Evolutionary conservation across 2,888 invertebrate genomes (phyloP), one percentile per base, ranked within the genome.

Genomic region (Athrips mouffetella): DNA sequence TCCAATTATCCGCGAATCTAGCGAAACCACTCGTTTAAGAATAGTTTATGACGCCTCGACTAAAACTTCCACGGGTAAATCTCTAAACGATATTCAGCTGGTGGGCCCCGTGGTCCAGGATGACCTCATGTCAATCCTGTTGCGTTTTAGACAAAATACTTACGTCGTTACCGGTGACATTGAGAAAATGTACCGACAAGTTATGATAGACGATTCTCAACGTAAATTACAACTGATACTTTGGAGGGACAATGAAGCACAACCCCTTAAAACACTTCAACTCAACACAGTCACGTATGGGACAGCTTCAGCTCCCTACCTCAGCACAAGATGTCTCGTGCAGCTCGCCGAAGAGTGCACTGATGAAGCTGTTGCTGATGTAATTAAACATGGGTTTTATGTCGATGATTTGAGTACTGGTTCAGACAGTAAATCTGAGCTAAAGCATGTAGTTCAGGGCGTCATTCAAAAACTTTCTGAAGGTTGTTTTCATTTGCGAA

Each of bases 201-300:
- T 23, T 39, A 39, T 2, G 11, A 20, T 16, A 53, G 60, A 30
- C 48, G 16, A 23, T 5, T 3, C 7, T n/a, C 27, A 46, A 18
- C 20, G 16, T 15, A 7, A 37, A 2, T 18, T 37, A 18, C 37
- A 37, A 15, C 16, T 52, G 1, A 44, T 51, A 8, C 21, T 51
- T 21, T 51, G 48, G 53, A 30, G 54, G 15, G 47, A 49, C 13
- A 6, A 47, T 3, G 23, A 30, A 4, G 4, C 27, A 0, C 2
- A 40, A 11, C 45, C 45, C 5, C 15, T 51, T 11, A 27, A 46
- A 23, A 49, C 50, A 2, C 61, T 53, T 35, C 48, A 57, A 20
- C 20, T 64, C 0, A 58, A 58, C 18, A 63, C 61, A 1, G 63
- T 70, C 10, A 70, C 63, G 3, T 70, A 71, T 37, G 63, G 72